Evolutionary conservation across 2,888 invertebrate species (phyloP).

Genomic region (Imbricaverruca yamaguchii): DNA sequence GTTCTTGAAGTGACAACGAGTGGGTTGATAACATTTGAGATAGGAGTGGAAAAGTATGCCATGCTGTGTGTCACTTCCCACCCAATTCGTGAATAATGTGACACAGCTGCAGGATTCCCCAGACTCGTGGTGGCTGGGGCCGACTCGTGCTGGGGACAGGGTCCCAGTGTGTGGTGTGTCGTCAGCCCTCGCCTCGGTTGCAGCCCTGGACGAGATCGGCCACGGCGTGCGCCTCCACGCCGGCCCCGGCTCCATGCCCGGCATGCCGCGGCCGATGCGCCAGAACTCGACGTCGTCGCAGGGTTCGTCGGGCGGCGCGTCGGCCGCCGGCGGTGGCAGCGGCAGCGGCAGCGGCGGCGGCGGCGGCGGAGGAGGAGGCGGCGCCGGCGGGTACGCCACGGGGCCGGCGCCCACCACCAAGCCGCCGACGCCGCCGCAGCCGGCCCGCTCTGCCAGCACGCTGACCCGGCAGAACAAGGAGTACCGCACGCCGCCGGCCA

Average conservation of each 20-base stretch:
- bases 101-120: too few relatives aligned
- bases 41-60: too few relatives aligned
- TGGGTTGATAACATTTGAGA: too few relatives aligned
- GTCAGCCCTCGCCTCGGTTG: constrained; percentile 7
- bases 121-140: too few relatives aligned
- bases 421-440: constrained; percentile 89
- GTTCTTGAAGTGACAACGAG: too few relatives aligned
- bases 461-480: constrained; percentile 57
- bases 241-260: constrained; percentile 26
- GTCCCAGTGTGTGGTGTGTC: too few relatives aligned
- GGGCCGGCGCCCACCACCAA: constrained; percentile 89
- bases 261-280: neutral
- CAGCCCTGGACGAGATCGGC: constrained; percentile 87
- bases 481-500: constrained; percentile 91
- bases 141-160: too few relatives aligned
- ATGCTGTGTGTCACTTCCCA: too few relatives aligned
- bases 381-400: constrained; percentile 23
- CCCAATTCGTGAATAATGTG: too few relatives aligned
- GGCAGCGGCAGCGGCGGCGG: too few relatives aligned
- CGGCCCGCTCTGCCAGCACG: constrained; percentile 50
- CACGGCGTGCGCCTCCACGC: constrained; percentile 56
- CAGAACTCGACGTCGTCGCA: neutral
- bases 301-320: constrained; percentile 2
- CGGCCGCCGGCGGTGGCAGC: neutral
- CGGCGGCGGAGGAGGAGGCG: neutral